These are phyloP conservation scores for Tenualosa thibaudeaui DNA, from an alignment of 2,797 vertebrate genomes.

Conservation along the genomic window DNA sequence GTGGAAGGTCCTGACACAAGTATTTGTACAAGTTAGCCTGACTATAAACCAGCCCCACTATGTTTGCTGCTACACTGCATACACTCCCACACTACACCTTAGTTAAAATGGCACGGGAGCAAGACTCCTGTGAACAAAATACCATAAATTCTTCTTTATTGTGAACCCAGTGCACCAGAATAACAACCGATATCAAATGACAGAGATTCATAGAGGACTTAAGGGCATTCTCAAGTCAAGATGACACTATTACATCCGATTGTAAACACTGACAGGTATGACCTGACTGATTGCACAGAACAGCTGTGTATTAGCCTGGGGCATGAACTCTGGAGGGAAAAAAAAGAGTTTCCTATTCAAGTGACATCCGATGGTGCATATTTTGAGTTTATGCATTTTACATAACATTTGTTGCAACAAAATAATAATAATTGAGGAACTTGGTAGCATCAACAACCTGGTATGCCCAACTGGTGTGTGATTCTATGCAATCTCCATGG, in stretches of 20 bases:
- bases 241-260: background rate
- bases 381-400: background rate
- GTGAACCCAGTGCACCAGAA: background rate
- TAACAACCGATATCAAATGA: background rate
- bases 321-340: background rate
- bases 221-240: background rate
- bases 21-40: too few species aligned
- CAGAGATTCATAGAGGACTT: background rate
- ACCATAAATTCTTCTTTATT: slow-evolving; percentile 3
- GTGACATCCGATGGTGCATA: too few species aligned
- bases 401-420: background rate
- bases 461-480: too few species aligned
- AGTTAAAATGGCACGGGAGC: background rate
- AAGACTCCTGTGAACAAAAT: background rate
- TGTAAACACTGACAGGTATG: background rate
- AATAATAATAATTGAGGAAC: background rate
- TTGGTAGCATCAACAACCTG: too few species aligned
- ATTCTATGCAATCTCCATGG: background rate
- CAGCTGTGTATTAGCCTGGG: background rate
- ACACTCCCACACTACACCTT: background rate
- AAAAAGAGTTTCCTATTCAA: background rate
- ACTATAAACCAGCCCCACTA: background rate
- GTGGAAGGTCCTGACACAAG: too few species aligned
- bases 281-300: background rate
- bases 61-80: background rate